phyloP scores from a whole-genome alignment of 2,113 vertebrate species.

The Nerophis lumbriciformis region DNA sequence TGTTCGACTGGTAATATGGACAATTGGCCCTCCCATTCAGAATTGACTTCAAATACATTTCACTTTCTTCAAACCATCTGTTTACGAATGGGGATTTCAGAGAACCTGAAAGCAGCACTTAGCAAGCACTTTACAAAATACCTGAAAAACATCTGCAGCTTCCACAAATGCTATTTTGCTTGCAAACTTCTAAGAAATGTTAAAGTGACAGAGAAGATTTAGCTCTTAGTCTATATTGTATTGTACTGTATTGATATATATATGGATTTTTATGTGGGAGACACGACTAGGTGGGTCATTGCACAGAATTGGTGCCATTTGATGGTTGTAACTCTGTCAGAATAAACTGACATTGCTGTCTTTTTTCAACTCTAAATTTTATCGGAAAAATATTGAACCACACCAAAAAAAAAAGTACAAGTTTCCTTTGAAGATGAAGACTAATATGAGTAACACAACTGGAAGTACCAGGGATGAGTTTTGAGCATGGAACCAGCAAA shows the following conservation, averaged over 20 bases:
- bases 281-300: constrained; percentile 5
- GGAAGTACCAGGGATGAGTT: too few relatives aligned
- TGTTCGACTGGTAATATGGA: constrained; percentile 56
- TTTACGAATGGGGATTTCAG: constrained; percentile 63
- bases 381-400: too few relatives aligned
- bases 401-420: too few relatives aligned
- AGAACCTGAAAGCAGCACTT: constrained; percentile 58
- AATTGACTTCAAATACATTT: constrained; percentile 69
- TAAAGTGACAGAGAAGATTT: constrained; percentile 34
- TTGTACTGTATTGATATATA: constrained; percentile 38
- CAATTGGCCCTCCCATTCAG: constrained; percentile 64
- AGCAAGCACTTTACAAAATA: constrained; percentile 55
- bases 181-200: constrained; percentile 42
- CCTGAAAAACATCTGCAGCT: constrained; percentile 39
- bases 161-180: constrained; percentile 28
- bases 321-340: too few relatives aligned
- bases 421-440: too few relatives aligned
- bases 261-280: constrained; percentile 37
- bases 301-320: too few relatives aligned
- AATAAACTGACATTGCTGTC: too few relatives aligned
- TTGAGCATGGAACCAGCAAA: too few relatives aligned
- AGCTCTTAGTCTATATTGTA: constrained; percentile 23
- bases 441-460: too few relatives aligned
- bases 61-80: constrained; percentile 61
- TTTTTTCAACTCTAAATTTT: too few relatives aligned